Conservation (phyloP, 2,113 vertebrate species). For the Mugil cephalus region DNA sequence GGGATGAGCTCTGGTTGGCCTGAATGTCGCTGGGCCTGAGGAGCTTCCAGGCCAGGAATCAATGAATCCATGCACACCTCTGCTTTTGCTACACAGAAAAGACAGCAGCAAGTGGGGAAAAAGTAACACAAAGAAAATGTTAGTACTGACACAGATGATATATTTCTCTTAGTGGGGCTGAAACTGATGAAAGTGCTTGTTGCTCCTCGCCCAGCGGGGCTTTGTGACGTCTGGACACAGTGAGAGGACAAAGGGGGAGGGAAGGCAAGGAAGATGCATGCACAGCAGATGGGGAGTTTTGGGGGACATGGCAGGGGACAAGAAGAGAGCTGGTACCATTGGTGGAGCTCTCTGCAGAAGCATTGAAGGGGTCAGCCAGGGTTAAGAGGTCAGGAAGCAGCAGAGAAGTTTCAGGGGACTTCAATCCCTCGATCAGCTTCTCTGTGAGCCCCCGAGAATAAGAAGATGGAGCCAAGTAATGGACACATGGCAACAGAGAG, state of each 20-base stretch:
- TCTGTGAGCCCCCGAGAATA: slow-evolving; percentile 81
- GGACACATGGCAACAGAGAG: slow-evolving; percentile 22
- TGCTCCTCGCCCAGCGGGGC: neutral
- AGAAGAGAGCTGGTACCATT: slow-evolving; percentile 67
- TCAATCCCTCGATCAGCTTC: slow-evolving; percentile 95
- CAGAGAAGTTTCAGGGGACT: slow-evolving; percentile 91
- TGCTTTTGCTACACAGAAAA: slow-evolving; percentile 64
- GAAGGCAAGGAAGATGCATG: slow-evolving; percentile 16
- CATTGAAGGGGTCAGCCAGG: slow-evolving; percentile 89
- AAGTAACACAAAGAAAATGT: neutral
- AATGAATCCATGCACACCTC: slow-evolving; percentile 91
- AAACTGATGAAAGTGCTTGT: neutral
- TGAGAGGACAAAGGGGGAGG: slow-evolving; percentile 43
- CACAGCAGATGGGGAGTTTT: slow-evolving; percentile 17
- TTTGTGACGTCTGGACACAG: slow-evolving; percentile 78
- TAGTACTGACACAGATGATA: slow-evolving; percentile 21
- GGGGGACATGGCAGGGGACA: slow-evolving; percentile 16
- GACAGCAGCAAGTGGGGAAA: slow-evolving; percentile 32
- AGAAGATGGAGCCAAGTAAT: slow-evolving; percentile 10
- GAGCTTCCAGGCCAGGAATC: slow-evolving; percentile 93
- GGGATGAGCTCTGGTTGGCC: slow-evolving; percentile 88
- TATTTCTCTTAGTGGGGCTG: neutral
- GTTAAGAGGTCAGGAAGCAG: slow-evolving; percentile 92
- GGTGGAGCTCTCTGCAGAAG: slow-evolving; percentile 80
- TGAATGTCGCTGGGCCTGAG: slow-evolving; percentile 85